Evolutionary conservation across 2,113 vertebrate genomes (phyloP).

Genomic region (Chloropsis hardwickii): DNA sequence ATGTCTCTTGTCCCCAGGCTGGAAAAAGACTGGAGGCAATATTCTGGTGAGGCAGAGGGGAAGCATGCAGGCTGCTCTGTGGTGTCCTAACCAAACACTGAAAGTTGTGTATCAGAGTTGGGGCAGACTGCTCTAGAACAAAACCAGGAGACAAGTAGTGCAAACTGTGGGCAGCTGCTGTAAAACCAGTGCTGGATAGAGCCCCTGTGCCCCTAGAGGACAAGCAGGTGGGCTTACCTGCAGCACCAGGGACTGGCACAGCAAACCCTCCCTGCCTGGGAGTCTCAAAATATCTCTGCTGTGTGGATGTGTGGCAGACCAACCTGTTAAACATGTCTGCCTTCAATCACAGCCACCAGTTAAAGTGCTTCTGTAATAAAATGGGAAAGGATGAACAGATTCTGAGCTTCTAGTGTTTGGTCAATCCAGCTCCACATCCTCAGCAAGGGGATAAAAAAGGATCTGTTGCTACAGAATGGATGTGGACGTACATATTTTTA

Average conservation of each 20-base stretch:
- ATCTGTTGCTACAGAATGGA: slow-evolving; percentile 30
- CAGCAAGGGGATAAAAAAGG: not conserved
- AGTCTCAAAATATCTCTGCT: not conserved
- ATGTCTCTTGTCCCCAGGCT: not conserved
- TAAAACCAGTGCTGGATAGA: not conserved
- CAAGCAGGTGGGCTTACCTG: not conserved
- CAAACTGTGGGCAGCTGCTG: not conserved
- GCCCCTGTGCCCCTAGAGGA: not conserved
- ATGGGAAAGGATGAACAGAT: not conserved
- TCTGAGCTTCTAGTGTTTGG: not conserved
- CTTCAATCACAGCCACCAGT: not conserved
- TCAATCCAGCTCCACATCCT: not conserved
- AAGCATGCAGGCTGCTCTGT: fast-evolving
- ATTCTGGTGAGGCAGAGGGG: not conserved
- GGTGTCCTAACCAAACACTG: not conserved
- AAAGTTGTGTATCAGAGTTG: fast-evolving
- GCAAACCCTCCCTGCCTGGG: not conserved
- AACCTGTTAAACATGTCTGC: not conserved
- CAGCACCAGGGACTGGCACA: not conserved
- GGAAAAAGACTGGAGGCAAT: not conserved
- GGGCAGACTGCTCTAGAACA: not conserved
- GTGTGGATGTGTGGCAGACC: not conserved
- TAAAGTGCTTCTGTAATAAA: not conserved
- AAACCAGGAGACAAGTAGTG: not conserved
- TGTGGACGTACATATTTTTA: not conserved